Percentiles rank a stretch among this genome's conserved stretches.
These are phyloP conservation scores for Prostheceraeus crozeri DNA, from an alignment of 2,888 invertebrate species.

Conservation along the genomic window DNA sequence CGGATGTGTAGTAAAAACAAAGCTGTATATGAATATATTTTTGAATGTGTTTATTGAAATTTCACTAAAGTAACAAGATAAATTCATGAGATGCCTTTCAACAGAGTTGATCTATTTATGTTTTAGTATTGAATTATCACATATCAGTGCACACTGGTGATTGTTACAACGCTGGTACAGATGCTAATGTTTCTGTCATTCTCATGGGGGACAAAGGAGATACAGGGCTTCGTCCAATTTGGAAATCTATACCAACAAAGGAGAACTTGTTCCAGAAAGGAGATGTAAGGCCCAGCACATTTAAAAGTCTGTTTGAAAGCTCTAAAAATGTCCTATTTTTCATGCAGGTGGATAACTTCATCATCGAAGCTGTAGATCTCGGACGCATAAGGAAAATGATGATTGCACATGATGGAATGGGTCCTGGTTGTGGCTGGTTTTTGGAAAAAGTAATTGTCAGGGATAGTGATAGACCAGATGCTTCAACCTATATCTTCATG, in stretches of 20 bases:
- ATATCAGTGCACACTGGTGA: constrained; percentile 51
- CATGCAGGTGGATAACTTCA: constrained; percentile 48
- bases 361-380: constrained; percentile 51
- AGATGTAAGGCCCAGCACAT: constrained; percentile 44
- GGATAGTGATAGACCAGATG: background rate
- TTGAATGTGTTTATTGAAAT: background rate
- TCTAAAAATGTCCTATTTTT: background rate
- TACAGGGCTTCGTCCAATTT: constrained; percentile 52
- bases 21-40: too few relatives aligned
- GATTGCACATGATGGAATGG: constrained; percentile 51
- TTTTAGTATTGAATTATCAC: constrained; percentile 51
- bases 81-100: background rate
- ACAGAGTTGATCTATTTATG: too few relatives aligned
- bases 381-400: constrained; percentile 49
- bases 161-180: constrained; percentile 52
- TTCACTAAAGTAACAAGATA: background rate
- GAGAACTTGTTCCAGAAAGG: constrained; percentile 49
- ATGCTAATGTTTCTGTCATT: constrained; percentile 53
- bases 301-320: background rate
- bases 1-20: too few relatives aligned
- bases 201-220: constrained; percentile 54
- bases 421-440: constrained; percentile 38
- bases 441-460: constrained; percentile 32
- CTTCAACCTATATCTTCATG: constrained; percentile 47
- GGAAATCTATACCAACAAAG: constrained; percentile 44